Evolutionary conservation across 1,140 invertebrate species (phyloP).

Genomic region (Aphaenogaster ashmeadi): DNA sequence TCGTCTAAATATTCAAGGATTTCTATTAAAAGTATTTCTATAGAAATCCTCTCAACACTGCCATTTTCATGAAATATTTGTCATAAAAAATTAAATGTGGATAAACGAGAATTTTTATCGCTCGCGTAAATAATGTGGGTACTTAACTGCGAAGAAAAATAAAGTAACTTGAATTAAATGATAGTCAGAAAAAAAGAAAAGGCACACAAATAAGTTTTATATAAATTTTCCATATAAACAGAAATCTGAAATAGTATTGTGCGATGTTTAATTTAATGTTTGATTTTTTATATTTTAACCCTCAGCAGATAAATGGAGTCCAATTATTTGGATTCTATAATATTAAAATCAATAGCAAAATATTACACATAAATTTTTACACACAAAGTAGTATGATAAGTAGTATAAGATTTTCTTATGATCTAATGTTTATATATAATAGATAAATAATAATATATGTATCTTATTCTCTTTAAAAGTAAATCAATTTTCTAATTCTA

Average conservation of each 20-base stretch:
- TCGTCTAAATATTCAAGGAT: neutral
- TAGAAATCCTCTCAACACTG: constrained; percentile 12
- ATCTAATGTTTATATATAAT: constrained; percentile 14
- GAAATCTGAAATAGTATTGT: neutral
- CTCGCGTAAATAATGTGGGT: neutral
- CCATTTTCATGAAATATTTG: neutral
- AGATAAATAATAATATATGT: constrained; percentile 5
- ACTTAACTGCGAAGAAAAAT: constrained; percentile 22
- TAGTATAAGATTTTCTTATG: constrained; percentile 9
- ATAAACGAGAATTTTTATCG: constrained; percentile 16
- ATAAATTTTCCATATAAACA: neutral
- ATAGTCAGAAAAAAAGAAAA: neutral
- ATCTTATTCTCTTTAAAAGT: neutral
- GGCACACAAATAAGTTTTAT: neutral
- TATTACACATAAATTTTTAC: neutral
- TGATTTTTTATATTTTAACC: constrained; percentile 26
- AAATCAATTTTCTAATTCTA: neutral
- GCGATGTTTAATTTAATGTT: neutral
- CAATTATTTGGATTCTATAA: neutral
- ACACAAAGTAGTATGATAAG: neutral
- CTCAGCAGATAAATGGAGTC: neutral
- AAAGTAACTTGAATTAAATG: neutral
- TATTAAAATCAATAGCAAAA: constrained; percentile 3
- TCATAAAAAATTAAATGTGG: neutral
- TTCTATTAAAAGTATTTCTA: neutral